These are phyloP conservation scores for Pipistrellus pipistrellus DNA, from an alignment of 2,797 vertebrate genomes.

Conservation along the genomic window DNA sequence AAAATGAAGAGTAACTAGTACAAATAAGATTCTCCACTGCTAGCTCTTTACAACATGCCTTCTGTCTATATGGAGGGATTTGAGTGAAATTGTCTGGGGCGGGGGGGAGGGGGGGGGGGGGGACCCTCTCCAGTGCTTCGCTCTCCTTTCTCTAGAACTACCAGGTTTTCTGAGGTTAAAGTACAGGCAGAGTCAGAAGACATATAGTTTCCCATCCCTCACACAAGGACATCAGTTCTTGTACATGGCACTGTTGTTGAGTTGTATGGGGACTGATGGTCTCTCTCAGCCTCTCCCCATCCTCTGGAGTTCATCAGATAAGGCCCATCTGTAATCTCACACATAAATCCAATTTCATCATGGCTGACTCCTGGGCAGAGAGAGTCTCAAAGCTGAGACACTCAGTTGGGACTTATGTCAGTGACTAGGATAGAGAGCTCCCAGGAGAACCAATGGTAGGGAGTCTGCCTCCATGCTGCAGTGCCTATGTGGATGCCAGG, in stretches of 20 bases:
- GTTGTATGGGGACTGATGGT: neutral
- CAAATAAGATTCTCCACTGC: neutral
- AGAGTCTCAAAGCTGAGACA: neutral
- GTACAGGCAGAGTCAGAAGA: neutral
- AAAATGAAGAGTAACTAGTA: neutral
- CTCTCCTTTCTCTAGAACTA: neutral
- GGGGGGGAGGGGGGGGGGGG: too few relatives aligned
- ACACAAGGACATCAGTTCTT: neutral
- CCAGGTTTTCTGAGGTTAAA: neutral
- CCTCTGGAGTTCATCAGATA: neutral
- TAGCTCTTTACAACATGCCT: neutral
- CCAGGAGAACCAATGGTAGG: neutral
- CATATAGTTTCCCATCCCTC: neutral
- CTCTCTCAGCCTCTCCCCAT: neutral
- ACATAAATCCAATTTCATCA: neutral
- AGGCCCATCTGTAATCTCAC: neutral
- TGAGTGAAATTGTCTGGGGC: neutral
- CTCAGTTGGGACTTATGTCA: neutral
- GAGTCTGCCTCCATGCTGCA: neutral
- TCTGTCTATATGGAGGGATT: neutral
- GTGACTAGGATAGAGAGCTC: neutral
- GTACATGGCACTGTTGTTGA: neutral
- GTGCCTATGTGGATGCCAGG: neutral
- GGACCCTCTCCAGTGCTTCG: neutral
- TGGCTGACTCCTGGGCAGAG: neutral